These are phyloP conservation scores for Platalea minor DNA, from an alignment of 2,797 vertebrate genomes.

Conservation along the genomic window DNA sequence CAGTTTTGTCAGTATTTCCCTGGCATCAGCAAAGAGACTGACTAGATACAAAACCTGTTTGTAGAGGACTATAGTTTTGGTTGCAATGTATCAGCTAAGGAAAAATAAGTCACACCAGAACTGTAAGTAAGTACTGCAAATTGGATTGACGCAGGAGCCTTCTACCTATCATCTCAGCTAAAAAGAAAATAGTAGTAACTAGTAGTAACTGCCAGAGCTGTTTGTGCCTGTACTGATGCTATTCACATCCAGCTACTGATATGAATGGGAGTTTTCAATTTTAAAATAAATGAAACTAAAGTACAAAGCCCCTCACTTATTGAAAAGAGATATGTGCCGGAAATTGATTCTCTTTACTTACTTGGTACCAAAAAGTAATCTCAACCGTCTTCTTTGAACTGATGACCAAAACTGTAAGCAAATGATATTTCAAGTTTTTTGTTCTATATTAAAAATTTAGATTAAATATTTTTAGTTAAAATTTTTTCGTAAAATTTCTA, in stretches of 20 bases:
- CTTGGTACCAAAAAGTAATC: neutral
- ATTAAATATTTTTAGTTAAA: neutral
- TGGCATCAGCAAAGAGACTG: neutral
- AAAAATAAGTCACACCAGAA: neutral
- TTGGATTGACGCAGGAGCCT: neutral
- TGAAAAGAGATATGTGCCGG: neutral
- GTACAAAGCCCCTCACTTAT: rapidly evolving
- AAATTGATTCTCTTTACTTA: neutral
- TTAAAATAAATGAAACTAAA: neutral
- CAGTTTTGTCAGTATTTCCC: neutral
- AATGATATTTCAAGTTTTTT: neutral
- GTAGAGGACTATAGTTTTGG: neutral
- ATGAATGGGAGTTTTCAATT: neutral
- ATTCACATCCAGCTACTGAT: neutral
- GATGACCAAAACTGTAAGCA: neutral
- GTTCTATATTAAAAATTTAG: neutral
- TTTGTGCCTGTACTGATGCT: neutral
- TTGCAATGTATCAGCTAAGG: neutral
- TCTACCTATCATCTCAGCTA: neutral
- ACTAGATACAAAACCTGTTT: neutral
- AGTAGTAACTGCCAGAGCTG: neutral
- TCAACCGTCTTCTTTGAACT: neutral
- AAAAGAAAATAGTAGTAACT: neutral
- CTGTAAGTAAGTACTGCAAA: neutral
- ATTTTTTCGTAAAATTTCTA: neutral